Base-by-base conservation (phyloP, 1,140 invertebrate genomes). In the Teleopsis dalmanni region DNA sequence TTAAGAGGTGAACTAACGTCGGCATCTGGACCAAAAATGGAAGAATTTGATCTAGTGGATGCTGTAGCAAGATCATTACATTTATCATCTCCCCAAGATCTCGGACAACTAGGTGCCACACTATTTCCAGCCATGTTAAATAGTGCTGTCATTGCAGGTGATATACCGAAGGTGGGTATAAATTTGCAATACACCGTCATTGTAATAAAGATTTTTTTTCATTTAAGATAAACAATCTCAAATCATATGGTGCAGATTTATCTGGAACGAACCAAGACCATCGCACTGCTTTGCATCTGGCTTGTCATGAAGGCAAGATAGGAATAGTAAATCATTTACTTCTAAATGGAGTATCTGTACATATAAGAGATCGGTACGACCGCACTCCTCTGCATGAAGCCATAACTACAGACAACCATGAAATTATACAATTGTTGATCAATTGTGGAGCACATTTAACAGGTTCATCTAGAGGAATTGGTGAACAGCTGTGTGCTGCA, bases 301-400 rank as follows among this genome's bases (percentile, higher is more conserved):
- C 90, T 8, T 83, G 85, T 29, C 73, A 79, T 33, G 75, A 84
- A 55, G 89, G 88, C 0, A 79, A 87, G 52, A 37, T 79, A 1
- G 56, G 76, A 2, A 74, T 88, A 0, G 84, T 93, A 0, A 77
- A 83, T 51, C 83, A 81, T 72, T 72, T 95, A 8, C 69, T 95
- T 16, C 75, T 79, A 34, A 81, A 88, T 56, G 92, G 92, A 2
- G 88, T 87, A 0, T 87, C 81, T 43, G 87, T 95, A n/a, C 90
- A 94, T 56, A 72, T 80, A 27, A 52, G 63, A 0, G 64, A 60
- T 60, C 66, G 76, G 50, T 75, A 76, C 41, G 76, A 79, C 48
- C 74, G 77, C 35, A 79, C 82, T 0, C 76, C 83, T 2, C 59
- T 85, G 3, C 70, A 76, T 16, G 78, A 81, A 50, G 82, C 84